Evolutionary conservation across 1,140 invertebrate genomes (phyloP), one percentile per base, ranked within the genome.

Genomic region (Branchinecta lindahli): DNA sequence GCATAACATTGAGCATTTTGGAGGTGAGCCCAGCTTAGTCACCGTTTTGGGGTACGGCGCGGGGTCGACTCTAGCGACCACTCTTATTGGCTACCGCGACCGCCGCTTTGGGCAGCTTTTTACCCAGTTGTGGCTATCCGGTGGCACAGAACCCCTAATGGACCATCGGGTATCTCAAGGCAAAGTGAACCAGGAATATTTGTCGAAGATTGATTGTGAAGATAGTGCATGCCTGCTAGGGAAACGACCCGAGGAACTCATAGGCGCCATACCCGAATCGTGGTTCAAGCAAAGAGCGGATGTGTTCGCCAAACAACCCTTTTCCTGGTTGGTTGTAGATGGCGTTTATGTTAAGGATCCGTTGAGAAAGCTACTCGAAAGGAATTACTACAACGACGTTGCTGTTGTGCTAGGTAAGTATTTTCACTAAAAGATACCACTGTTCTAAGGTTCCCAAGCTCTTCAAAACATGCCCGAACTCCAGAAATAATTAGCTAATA

Each of bases 21-120:
- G 91, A 0, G 91, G 91, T 0, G 85, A 92, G 78, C 82, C 84
- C 7, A 61, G 74, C 8, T 81, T 85, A 0, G 87, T 93, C 0
- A 92, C 89, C 0, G 74, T 93, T n/a, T 82, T 92, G 73, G 90
- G 89, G 3, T 88, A 92, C 76, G 80, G 87, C 21, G 87, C 88
- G 0, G 90, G 88, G 8, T 89, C 88, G 8, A 91, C 88, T 0
- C 76, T 92, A 0, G 87, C 88, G 0, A 86, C 87, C 0, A 85
- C 87, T 0, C 77, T 92, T 9, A 78, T 86, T 3, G 81, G 81
- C 7, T 20, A 18, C 8, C 66, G 65, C 52, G 44, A 70, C 33
- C 61, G 45, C 7, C 15, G 45, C 15, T 18, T 20, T 9, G 45
- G 45, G 18, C 66, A 46, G 10, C 70, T 70, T 0, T 90, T 89